Conservation (phyloP, 37 sponge, comb jelly and placozoan species). For the Halichondria panicea region DNA sequence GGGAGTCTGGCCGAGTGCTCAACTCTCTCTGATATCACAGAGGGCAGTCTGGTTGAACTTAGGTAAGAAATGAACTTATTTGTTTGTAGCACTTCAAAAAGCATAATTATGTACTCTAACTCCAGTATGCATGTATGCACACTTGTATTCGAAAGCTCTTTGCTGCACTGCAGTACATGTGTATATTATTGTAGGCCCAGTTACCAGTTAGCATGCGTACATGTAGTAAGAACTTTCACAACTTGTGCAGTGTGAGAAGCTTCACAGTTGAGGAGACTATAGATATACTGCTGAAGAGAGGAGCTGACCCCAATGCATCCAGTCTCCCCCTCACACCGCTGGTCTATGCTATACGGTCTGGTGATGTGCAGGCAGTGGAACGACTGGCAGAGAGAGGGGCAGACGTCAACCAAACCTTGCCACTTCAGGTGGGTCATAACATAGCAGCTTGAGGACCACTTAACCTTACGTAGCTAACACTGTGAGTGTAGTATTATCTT, state of each 20-base stretch:
- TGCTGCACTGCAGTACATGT: too few relatives aligned
- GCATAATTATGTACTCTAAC: too few relatives aligned
- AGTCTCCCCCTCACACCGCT: slow-evolving; percentile 60
- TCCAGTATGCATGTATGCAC: too few relatives aligned
- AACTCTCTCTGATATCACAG: too few relatives aligned
- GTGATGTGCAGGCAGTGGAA: slow-evolving; percentile 40
- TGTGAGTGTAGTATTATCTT: not conserved
- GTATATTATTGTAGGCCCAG: too few relatives aligned
- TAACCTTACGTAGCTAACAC: not conserved
- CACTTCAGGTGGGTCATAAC: not conserved
- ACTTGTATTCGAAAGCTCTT: too few relatives aligned
- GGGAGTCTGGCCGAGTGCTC: too few relatives aligned
- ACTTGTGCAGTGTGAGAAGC: slow-evolving; percentile 6
- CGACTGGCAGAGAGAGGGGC: slow-evolving; percentile 26
- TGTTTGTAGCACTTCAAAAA: too few relatives aligned
- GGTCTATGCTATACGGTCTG: slow-evolving; percentile 51
- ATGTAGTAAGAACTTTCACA: too few relatives aligned
- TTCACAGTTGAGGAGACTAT: slow-evolving; percentile 1
- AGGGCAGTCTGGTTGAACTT: too few relatives aligned
- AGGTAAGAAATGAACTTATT: too few relatives aligned
- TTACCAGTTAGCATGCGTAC: too few relatives aligned
- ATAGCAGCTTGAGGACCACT: not conserved
- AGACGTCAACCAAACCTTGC: not conserved
- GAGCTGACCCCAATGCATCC: slow-evolving; percentile 72
- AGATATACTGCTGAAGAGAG: slow-evolving; percentile 40